Percentiles rank a stretch among this genome's conserved stretches.
phyloP scores from a whole-genome alignment of 2,888 invertebrate genomes.

The Notodonta dromedarius region DNA sequence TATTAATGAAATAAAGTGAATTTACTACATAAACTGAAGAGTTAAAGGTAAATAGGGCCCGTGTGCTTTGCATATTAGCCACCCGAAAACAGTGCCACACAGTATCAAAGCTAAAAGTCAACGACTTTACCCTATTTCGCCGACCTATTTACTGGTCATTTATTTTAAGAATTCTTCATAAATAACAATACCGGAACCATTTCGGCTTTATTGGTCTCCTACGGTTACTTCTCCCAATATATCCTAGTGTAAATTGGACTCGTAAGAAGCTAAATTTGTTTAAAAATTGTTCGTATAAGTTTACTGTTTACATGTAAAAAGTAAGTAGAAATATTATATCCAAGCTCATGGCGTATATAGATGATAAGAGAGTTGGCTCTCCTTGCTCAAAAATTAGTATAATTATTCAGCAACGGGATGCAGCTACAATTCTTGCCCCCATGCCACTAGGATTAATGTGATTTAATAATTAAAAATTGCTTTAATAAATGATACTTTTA shows the following conservation, averaged over 20 bases:
- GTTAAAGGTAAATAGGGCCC: not conserved
- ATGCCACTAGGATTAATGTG: too few relatives aligned
- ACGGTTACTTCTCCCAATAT: not conserved
- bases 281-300: too few relatives aligned
- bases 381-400: too few relatives aligned
- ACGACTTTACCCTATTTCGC: constrained; percentile 46
- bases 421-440: too few relatives aligned
- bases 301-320: too few relatives aligned
- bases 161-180: constrained; percentile 65
- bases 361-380: too few relatives aligned
- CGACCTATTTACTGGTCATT: constrained; percentile 68
- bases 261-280: too few relatives aligned
- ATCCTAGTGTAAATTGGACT: not conserved
- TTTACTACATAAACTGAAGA: not conserved
- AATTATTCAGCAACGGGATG: too few relatives aligned
- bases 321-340: too few relatives aligned
- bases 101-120: constrained; percentile 33
- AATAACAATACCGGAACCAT: constrained; percentile 18
- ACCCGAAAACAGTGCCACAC: not conserved
- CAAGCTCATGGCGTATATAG: too few relatives aligned
- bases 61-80: not conserved
- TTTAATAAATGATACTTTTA: too few relatives aligned
- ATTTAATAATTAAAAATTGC: too few relatives aligned
- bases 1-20: not conserved
- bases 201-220: constrained; percentile 4